A percentile compares a stretch with the other conserved stretches of the same genome.
These are phyloP conservation scores for Nephrotoma flavescens DNA, from an alignment of 2,888 invertebrate species.

Conservation along the genomic window DNA sequence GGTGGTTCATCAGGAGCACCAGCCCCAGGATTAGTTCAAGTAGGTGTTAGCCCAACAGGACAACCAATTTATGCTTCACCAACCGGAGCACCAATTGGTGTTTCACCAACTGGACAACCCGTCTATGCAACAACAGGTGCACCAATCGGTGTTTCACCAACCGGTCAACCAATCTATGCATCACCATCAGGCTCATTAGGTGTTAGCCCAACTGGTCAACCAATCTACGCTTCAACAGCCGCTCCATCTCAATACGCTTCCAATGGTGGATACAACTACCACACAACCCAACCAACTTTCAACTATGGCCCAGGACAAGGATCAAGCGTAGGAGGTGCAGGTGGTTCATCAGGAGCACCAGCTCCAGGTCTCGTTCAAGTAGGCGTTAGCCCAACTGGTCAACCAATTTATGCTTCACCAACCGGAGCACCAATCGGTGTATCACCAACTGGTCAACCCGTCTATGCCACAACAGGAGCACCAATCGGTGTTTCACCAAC, in stretches of 20 bases:
- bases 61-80: neutral
- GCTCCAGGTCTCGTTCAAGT: neutral
- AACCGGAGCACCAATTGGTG: neutral
- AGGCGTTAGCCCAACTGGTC: neutral
- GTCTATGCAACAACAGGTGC: neutral
- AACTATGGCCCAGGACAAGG: neutral
- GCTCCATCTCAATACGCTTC: neutral
- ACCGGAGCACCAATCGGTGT: neutral
- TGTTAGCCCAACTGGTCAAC: neutral
- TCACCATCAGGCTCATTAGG: neutral
- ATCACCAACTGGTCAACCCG: neutral
- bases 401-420: neutral
- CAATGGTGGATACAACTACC: neutral
- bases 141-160: neutral
- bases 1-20: neutral
- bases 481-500: neutral
- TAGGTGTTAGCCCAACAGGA: neutral
- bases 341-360: neutral
- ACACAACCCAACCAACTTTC: neutral
- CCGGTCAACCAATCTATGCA: neutral
- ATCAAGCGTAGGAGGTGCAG: neutral
- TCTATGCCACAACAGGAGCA: neutral
- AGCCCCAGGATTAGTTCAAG: too few species aligned
- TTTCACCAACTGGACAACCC: neutral
- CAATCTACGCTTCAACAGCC: neutral